Conservation (phyloP, 2,888 invertebrate genomes). For the Philaethria dido region DNA sequence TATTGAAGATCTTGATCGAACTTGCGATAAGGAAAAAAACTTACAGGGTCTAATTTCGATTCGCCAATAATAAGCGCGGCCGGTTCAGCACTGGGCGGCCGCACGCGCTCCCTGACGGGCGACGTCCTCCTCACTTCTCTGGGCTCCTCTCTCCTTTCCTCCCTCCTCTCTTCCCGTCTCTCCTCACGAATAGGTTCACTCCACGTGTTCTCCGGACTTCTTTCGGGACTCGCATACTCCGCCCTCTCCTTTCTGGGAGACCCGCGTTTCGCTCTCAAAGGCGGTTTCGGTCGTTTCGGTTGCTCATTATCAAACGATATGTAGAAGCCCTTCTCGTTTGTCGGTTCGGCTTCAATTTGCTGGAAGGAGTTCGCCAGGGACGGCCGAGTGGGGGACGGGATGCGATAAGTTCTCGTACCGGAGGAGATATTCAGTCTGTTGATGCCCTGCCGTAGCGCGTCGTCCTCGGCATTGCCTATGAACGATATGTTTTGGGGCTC, state of each 20-base stretch:
- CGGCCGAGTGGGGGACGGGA: slow-evolving; percentile 94
- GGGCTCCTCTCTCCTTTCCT: slow-evolving; percentile 49
- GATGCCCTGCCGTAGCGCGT: slow-evolving; percentile 86
- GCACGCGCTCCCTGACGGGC: slow-evolving; percentile 50
- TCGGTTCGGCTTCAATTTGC: slow-evolving; percentile 69
- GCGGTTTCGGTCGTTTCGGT: slow-evolving; percentile 95
- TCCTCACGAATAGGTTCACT: slow-evolving; percentile 54
- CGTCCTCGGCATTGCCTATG: slow-evolving; percentile 88
- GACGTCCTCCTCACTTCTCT: slow-evolving; percentile 39
- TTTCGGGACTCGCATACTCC: slow-evolving; percentile 63
- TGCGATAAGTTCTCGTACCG: slow-evolving; percentile 93
- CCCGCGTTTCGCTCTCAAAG: slow-evolving; percentile 88
- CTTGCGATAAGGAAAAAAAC: slow-evolving; percentile 38
- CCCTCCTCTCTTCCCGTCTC: slow-evolving; percentile 50
- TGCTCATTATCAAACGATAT: slow-evolving; percentile 96
- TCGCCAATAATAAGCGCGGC: slow-evolving; percentile 76
- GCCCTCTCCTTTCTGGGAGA: slow-evolving; percentile 89
- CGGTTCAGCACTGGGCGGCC: slow-evolving; percentile 58
- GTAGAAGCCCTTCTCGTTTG: slow-evolving; percentile 93
- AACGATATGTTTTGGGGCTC: slow-evolving; percentile 97
- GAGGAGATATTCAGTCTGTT: slow-evolving; percentile 93
- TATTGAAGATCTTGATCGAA: too few relatives aligned
- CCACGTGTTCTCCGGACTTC: slow-evolving; percentile 63
- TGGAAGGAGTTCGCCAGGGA: slow-evolving; percentile 89
- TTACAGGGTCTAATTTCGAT: slow-evolving; percentile 73